Base-by-base conservation (phyloP, 2,888 invertebrate species). In the Athripsodes cinereus region DNA sequence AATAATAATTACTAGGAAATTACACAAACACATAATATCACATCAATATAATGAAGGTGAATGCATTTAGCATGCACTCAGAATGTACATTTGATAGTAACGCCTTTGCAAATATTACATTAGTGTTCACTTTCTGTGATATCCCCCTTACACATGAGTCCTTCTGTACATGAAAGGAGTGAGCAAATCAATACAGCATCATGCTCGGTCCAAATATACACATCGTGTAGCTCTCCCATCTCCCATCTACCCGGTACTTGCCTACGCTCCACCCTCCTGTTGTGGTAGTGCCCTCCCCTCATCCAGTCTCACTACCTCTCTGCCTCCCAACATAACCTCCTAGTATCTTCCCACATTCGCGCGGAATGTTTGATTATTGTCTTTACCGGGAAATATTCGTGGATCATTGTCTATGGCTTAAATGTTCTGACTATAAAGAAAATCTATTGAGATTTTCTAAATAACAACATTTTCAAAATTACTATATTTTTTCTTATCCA, bases 181-280 rank as follows among this genome's bases (percentile, higher is more conserved):
- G n/a, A 49, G 35, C 59, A 61, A 63, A 63, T 63, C 63, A 61
- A 63, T 63, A 63, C 63, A 63, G 63, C 63, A 53, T 63, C 63
- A 50, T 55, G 22, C 44, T 52, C 40, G 53, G 62, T 59, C 62
- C 62, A 61, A 20, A 31, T 46, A 47, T 48, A 18, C 52, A 55
- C 51, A 55, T n/a, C n/a, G n/a, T n/a, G n/a, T n/a, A n/a, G n/a
- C n/a, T n/a, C n/a, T n/a, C n/a, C n/a, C 44, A 13, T 13, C 5
- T 16, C 13, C 44, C 13, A 44, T 44, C 6, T 8, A 26, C 3
- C 26, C 26, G 10, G 26, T 26, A 26, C 26, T 10, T 26, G 10
- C 26, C 26, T 13, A 40, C 40, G 2, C 3, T 13, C 16, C 40
- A 8, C 40, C 40, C 5, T 40, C 5, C 40, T 2, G 3, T 13